Percentiles rank a stretch among this genome's conserved stretches.
These are phyloP conservation scores for Drosophila saltans DNA, from an alignment of 1,140 invertebrate species.

Conservation along the genomic window DNA sequence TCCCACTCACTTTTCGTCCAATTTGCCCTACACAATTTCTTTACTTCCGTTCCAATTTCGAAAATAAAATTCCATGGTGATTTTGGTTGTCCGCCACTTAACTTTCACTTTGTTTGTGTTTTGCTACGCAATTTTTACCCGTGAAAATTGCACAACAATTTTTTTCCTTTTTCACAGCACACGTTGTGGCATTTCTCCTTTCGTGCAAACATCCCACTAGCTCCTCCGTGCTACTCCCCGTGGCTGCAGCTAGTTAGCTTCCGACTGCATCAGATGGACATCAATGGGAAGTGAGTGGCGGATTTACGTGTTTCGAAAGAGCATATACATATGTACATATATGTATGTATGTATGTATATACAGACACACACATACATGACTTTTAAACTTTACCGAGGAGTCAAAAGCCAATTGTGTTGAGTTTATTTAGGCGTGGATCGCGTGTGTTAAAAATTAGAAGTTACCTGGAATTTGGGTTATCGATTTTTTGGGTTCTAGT, in stretches of 20 bases:
- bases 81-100: constrained; percentile 6
- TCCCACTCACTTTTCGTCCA: not conserved
- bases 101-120: constrained; percentile 32
- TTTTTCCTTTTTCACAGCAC: constrained; percentile 23
- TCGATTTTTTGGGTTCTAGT: constrained; percentile 45
- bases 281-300: constrained; percentile 26
- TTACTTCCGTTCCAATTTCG: constrained; percentile 26
- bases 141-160: constrained; percentile 44
- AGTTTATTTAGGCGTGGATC: constrained; percentile 22
- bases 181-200: constrained; percentile 37
- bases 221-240: not conserved
- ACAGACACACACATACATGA: constrained; percentile 46
- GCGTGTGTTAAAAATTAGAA: constrained; percentile 49
- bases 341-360: too few species aligned
- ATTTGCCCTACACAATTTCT: constrained; percentile 23
- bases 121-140: constrained; percentile 16
- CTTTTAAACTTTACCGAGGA: constrained; percentile 58
- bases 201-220: not conserved
- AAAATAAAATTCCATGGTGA: constrained; percentile 28
- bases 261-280: constrained; percentile 18
- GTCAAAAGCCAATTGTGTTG: constrained; percentile 9
- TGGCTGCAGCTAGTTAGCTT: constrained; percentile 19
- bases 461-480: constrained; percentile 23
- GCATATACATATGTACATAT: not conserved
- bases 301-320: constrained; percentile 52